Conservation (phyloP, 2,797 vertebrate genomes). For the Tenualosa ilisha region DNA sequence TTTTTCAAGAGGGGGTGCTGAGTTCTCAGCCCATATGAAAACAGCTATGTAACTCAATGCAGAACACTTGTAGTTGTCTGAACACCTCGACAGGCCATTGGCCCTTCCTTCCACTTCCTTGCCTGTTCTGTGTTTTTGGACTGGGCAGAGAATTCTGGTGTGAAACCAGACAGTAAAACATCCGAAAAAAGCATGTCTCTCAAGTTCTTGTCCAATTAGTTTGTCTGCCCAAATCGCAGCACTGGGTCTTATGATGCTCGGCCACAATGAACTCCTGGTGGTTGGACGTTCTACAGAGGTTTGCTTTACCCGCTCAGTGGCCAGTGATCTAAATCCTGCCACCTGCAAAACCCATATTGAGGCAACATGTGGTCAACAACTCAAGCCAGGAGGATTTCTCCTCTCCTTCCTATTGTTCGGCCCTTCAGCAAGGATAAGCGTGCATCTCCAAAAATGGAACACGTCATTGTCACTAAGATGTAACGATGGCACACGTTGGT, state of each 20-base stretch:
- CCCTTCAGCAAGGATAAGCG: neutral
- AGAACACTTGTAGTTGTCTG: constrained; percentile 31
- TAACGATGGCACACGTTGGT: neutral
- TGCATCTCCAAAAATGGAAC: neutral
- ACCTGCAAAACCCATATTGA: constrained; percentile 63
- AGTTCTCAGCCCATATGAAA: constrained; percentile 22
- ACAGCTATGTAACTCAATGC: constrained; percentile 43
- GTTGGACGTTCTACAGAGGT: constrained; percentile 54
- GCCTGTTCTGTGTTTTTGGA: constrained; percentile 35
- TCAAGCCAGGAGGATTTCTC: constrained; percentile 29
- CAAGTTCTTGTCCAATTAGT: constrained; percentile 47
- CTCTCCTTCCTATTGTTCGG: constrained; percentile 28
- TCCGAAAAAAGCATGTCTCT: constrained; percentile 33
- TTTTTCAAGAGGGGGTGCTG: neutral
- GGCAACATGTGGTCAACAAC: constrained; percentile 54
- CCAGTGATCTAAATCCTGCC: constrained; percentile 47
- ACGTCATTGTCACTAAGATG: neutral
- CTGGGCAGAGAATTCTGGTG: constrained; percentile 47
- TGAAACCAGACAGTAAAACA: constrained; percentile 48
- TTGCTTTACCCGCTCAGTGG: constrained; percentile 52
- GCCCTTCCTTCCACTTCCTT: constrained; percentile 31
- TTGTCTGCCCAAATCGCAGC: constrained; percentile 49
- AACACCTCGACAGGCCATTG: constrained; percentile 45
- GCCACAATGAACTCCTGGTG: constrained; percentile 62
- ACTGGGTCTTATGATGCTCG: constrained; percentile 57